Evolutionary conservation across 2,888 invertebrate species (phyloP).

Genomic region (Synanthedon formicaeformis): DNA sequence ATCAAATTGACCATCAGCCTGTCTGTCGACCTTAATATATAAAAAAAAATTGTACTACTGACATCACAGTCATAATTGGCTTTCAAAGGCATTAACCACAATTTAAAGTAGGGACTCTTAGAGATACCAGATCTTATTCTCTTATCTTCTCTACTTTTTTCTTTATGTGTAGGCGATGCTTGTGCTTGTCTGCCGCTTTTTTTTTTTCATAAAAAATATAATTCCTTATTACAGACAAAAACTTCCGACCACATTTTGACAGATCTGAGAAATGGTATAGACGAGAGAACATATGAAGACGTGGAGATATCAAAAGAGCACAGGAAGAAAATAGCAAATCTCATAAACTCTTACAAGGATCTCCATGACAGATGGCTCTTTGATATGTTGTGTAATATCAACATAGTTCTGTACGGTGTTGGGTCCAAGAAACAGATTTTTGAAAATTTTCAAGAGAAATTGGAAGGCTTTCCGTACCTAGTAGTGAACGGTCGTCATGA

Average conservation of each 20-base stretch:
- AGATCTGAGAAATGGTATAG: slow-evolving; percentile 78
- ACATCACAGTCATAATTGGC: no score
- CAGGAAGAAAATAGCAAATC: slow-evolving; percentile 62
- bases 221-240: slow-evolving; percentile 45
- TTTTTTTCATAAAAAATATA: no score
- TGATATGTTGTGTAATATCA: slow-evolving; percentile 84
- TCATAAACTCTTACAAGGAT: slow-evolving; percentile 68
- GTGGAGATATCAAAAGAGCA: slow-evolving; percentile 74
- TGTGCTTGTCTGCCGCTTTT: no score
- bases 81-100: no score
- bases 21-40: no score
- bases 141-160: no score
- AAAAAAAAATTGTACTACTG: no score
- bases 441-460: slow-evolving; percentile 77
- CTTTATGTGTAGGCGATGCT: no score
- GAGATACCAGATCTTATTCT: no score
- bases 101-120: no score
- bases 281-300: slow-evolving; percentile 60
- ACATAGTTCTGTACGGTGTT: slow-evolving; percentile 87
- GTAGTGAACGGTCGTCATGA: slow-evolving; percentile 95
- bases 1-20: no score
- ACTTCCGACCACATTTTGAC: slow-evolving; percentile 86
- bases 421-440: slow-evolving; percentile 89
- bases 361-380: slow-evolving; percentile 81
- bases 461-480: slow-evolving; percentile 72